These are phyloP conservation scores for rabbit (Oryctolagus cuniculus) DNA, from an alignment of 2,113 vertebrate genomes.

Conservation along the genomic window DNA sequence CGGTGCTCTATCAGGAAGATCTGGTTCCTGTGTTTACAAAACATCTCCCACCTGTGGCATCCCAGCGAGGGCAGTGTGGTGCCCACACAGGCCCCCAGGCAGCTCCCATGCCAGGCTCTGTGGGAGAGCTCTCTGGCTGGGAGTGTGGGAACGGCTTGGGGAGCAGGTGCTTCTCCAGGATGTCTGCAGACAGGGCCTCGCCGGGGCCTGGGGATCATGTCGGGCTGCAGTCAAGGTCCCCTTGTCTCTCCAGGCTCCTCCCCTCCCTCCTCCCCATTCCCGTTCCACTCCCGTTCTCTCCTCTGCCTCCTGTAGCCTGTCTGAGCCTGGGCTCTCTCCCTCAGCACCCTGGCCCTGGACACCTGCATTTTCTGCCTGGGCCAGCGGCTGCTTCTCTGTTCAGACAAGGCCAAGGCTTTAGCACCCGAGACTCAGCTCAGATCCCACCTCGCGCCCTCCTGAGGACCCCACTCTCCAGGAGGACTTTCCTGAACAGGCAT, in stretches of 20 bases:
- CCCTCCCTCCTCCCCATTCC: too few relatives aligned
- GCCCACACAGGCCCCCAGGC: slow-evolving; percentile 49
- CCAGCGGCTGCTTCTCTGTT: neutral
- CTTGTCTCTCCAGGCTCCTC: neutral
- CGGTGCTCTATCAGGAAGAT: slow-evolving; percentile 67
- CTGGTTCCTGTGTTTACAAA: slow-evolving; percentile 70
- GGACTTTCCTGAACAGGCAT: neutral
- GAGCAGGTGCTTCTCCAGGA: neutral
- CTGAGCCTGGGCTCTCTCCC: neutral
- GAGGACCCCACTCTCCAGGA: neutral
- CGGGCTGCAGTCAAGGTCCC: neutral
- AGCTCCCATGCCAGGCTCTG: slow-evolving; percentile 11
- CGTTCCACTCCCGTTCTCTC: too few relatives aligned
- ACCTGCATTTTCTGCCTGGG: neutral
- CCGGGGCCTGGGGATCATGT: too few relatives aligned
- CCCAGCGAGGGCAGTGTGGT: slow-evolving; percentile 49
- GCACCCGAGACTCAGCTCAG: neutral
- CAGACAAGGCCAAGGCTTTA: neutral
- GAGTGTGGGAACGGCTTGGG: neutral
- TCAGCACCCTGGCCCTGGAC: neutral
- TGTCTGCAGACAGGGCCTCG: too few relatives aligned
- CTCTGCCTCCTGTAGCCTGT: too few relatives aligned
- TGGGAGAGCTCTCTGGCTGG: slow-evolving; percentile 18
- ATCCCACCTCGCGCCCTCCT: neutral
- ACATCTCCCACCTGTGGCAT: slow-evolving; percentile 36